Evolutionary conservation across 2,113 vertebrate species (phyloP).

Genomic region (Apeltes quadracus): DNA sequence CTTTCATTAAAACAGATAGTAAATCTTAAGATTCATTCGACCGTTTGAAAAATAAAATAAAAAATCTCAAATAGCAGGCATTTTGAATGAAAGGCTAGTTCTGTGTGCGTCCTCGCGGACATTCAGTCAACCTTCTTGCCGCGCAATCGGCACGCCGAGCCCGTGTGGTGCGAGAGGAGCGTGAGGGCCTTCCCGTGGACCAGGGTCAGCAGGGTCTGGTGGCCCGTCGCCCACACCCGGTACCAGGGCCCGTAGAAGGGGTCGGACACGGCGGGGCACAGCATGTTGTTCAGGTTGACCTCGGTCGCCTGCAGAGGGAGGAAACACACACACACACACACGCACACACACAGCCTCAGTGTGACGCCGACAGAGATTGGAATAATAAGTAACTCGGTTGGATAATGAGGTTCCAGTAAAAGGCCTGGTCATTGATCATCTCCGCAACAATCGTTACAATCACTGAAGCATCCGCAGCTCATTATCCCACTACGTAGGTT

Average conservation of each 20-base stretch:
- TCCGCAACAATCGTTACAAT: not conserved
- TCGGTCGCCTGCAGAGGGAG: slow-evolving; percentile 85
- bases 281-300: slow-evolving; percentile 99
- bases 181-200: slow-evolving; percentile 93
- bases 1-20: slow-evolving; percentile 48
- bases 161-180: slow-evolving; percentile 83
- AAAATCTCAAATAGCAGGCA: slow-evolving; percentile 41
- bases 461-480: slow-evolving; percentile 4
- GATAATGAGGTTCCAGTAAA: slow-evolving; percentile 28
- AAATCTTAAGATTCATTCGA: slow-evolving; percentile 55
- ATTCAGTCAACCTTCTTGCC: slow-evolving; percentile 93
- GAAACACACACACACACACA: not conserved
- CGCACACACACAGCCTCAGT: not conserved
- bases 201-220: slow-evolving; percentile 96
- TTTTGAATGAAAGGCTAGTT: slow-evolving; percentile 49
- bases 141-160: slow-evolving; percentile 84
- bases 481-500: not conserved
- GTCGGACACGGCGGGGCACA: slow-evolving; percentile 97
- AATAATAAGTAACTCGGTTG: slow-evolving; percentile 7
- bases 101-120: not conserved
- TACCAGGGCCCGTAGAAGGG: slow-evolving; percentile 99
- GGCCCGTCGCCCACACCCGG: slow-evolving; percentile 93
- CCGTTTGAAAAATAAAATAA: slow-evolving; percentile 30
- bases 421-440: slow-evolving; percentile 16
- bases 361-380: not conserved